Percentiles rank a stretch among this genome's conserved stretches.
Evolutionary conservation across 2,113 vertebrate genomes (phyloP).

Genomic region (Nycticorax nycticorax): DNA sequence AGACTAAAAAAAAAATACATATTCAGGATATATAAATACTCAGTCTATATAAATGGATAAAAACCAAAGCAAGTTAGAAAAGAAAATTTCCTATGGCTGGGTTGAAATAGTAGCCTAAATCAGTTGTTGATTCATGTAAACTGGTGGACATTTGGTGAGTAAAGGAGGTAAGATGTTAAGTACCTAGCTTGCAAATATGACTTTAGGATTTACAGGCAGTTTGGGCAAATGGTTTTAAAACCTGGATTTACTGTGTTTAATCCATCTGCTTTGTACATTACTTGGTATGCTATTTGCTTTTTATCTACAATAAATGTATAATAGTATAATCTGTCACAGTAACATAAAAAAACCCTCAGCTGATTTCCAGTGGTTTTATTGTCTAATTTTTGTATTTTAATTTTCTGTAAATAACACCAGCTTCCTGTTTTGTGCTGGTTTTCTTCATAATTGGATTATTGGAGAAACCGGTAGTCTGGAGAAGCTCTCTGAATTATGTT

Average conservation of each 20-base stretch:
- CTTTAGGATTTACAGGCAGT: neutral
- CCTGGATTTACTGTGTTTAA: neutral
- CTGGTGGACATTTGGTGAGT: neutral
- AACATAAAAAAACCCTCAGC: neutral
- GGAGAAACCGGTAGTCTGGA: neutral
- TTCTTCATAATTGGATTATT: neutral
- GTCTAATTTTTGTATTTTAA: neutral
- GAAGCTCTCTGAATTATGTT: neutral
- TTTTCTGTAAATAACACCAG: neutral
- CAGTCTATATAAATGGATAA: neutral
- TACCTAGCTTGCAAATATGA: neutral
- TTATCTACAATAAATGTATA: neutral
- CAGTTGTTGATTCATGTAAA: neutral
- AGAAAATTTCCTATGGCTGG: neutral
- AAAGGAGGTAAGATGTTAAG: neutral
- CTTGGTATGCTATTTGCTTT: neutral
- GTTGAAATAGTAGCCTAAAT: neutral
- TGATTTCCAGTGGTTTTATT: neutral
- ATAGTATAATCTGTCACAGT: neutral
- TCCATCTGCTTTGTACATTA: neutral
- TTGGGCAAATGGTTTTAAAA: neutral
- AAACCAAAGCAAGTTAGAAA: neutral
- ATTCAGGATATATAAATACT: neutral
- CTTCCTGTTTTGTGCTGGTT: neutral
- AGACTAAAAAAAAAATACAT: neutral